Base-by-base conservation (phyloP, 2,113 vertebrate genomes). In the Sinosuthora webbiana region DNA sequence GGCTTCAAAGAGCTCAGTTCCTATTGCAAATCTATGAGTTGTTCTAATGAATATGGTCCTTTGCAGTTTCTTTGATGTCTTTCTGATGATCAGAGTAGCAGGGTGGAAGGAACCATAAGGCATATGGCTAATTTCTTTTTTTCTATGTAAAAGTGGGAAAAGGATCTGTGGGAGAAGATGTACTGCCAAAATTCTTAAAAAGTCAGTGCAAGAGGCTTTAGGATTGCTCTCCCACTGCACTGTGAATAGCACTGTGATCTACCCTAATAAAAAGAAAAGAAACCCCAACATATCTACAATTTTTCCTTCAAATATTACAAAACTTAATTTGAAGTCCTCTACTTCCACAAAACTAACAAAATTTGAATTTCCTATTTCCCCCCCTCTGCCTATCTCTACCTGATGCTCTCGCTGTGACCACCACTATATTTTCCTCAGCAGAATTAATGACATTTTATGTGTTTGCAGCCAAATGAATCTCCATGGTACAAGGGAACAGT, bases 231-330 rank as follows among this genome's bases (percentile, higher is more conserved):
- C 22, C 24, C 21, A 12, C 60, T 68, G 33, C 44, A 21, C 9
- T 62, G 25, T 49, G 23, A 92, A 55, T 13, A 74, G 11, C 35
- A 25, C 25, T 56, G 22, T 1, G 4, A 52, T 53, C 37, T 73
- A 22, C 13, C 17, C 14, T 71, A 9, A n/a, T 18, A 44, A 82
- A 84, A 31, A 68, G 22, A 45, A 68, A 42, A 73, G 35, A 30
- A 3, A 1, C 1, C 4, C 3, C 10, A 63, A 25, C 1, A 1
- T 18, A 62, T 10, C 4, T 79, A 37, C 31, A 60, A 0, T 18
- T 71, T 91, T 79, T 44, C 15, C 53, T 65, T 89, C 20, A 87
- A 83, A 65, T 80, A 31, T 37, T 80, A 30, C 1, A 33, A 67
- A 77, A 65, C 23, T 49, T 73, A 24, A 69, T 53, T 55, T 86